A percentile compares a stretch with the other conserved stretches of the same genome.
phyloP scores from a whole-genome alignment of 2,888 invertebrate genomes.

The Phanerotoma sp. region DNA sequence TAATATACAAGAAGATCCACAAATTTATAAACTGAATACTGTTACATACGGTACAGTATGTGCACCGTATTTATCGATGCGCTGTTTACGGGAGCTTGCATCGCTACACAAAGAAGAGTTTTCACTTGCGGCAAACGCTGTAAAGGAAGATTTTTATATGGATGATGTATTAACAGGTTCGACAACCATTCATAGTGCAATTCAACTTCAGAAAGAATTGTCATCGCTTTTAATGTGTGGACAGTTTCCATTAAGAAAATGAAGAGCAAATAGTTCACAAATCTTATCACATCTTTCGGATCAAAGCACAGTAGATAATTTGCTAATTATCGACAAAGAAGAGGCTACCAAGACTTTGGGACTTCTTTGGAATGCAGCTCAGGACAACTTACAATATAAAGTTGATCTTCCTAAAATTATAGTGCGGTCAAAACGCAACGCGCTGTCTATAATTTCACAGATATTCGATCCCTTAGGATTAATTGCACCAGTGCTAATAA shows the following conservation, averaged over 20 bases:
- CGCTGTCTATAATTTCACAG: constrained; percentile 22
- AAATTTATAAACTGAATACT: constrained; percentile 17
- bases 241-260: constrained; percentile 23
- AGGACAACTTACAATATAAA: constrained; percentile 20
- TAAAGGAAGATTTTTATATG: constrained; percentile 25
- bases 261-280: constrained; percentile 11
- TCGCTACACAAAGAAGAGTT: neutral
- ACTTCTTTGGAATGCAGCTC: constrained; percentile 22
- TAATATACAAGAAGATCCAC: constrained; percentile 1
- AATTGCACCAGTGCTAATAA: constrained; percentile 18
- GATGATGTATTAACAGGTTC: constrained; percentile 27
- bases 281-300: constrained; percentile 5
- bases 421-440: constrained; percentile 7
- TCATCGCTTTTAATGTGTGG: constrained; percentile 8
- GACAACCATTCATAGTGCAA: too few relatives aligned
- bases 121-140: constrained; percentile 10
- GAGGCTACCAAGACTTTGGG: constrained; percentile 21
- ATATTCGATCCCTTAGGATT: constrained; percentile 30
- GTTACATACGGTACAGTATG: constrained; percentile 24
- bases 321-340: constrained; percentile 23
- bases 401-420: constrained; percentile 6
- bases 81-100: constrained; percentile 12
- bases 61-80: constrained; percentile 24
- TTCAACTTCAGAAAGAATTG: too few relatives aligned
- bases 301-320: constrained; percentile 8